Percentiles rank a stretch among this genome's conserved stretches.
These are phyloP conservation scores for Schizaphis graminum DNA, from an alignment of 2,888 invertebrate genomes.

Conservation along the genomic window DNA sequence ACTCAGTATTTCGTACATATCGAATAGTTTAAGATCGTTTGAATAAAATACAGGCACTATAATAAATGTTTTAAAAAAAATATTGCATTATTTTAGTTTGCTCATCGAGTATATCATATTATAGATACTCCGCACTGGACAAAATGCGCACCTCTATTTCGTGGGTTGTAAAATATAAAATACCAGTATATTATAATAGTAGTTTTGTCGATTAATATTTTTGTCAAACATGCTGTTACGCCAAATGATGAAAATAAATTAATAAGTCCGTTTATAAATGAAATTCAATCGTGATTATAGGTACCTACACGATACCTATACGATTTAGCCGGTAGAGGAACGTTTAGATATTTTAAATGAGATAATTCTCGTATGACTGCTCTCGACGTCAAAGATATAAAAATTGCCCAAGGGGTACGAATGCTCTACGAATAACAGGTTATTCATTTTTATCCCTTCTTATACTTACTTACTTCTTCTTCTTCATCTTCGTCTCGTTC, in stretches of 20 bases:
- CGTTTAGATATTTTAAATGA: conserved; percentile 23
- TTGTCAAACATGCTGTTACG: not conserved
- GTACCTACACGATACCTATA: not conserved
- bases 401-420: conserved; percentile 2
- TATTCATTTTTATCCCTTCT: not conserved
- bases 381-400: not conserved
- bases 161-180: not conserved
- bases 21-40: not conserved
- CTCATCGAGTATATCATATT: not conserved
- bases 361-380: not conserved
- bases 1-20: not conserved
- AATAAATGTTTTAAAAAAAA: not conserved
- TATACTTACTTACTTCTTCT: not conserved
- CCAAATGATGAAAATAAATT: not conserved
- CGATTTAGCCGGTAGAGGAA: not conserved
- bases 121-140: not conserved
- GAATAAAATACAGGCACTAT: not conserved
- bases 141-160: not conserved
- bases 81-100: not conserved
- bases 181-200: not conserved
- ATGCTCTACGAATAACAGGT: conserved; percentile 21
- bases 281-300: not conserved
- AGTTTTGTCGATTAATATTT: not conserved
- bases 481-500: not conserved
- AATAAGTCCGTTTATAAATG: not conserved